Percentiles rank a stretch among this genome's conserved stretches.
Conservation (phyloP, 1,140 invertebrate genomes). For the Stegodyphus mimosarum region DNA sequence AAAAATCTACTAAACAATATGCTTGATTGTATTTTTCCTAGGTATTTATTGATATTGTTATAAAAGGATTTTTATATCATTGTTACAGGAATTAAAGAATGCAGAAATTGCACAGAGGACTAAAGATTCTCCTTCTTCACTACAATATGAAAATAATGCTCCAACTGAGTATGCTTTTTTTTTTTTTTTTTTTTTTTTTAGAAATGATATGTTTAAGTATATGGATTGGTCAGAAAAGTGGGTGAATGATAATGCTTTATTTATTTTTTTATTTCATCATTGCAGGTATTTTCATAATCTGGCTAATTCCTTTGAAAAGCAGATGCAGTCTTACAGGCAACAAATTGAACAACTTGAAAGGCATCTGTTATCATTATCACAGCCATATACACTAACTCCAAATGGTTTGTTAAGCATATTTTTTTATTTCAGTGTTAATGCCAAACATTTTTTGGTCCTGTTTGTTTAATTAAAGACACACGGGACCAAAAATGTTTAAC, state of each 20-base stretch:
- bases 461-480: no score
- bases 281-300: conserved; percentile 75
- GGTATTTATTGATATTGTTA: not conserved
- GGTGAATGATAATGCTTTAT: not conserved
- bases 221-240: not conserved
- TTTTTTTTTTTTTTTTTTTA: not conserved
- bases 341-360: conserved; percentile 81
- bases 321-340: conserved; percentile 75
- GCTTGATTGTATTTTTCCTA: not conserved
- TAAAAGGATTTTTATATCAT: not conserved
- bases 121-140: conserved; percentile 79
- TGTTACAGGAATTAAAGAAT: conserved; percentile 75
- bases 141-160: conserved; percentile 82
- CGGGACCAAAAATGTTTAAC: no score
- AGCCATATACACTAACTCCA: conserved; percentile 76
- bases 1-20: not conserved
- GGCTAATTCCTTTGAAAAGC: conserved; percentile 78
- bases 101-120: conserved; percentile 83
- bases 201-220: not conserved
- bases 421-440: not conserved
- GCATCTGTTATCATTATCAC: conserved; percentile 77
- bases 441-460: no score
- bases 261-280: not conserved
- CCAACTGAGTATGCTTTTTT: conserved; percentile 73
- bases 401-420: conserved; percentile 71